Percentiles rank a stretch among this genome's conserved stretches.
Conservation (phyloP, 2,888 invertebrate genomes). For the Acrobasis repandana region DNA sequence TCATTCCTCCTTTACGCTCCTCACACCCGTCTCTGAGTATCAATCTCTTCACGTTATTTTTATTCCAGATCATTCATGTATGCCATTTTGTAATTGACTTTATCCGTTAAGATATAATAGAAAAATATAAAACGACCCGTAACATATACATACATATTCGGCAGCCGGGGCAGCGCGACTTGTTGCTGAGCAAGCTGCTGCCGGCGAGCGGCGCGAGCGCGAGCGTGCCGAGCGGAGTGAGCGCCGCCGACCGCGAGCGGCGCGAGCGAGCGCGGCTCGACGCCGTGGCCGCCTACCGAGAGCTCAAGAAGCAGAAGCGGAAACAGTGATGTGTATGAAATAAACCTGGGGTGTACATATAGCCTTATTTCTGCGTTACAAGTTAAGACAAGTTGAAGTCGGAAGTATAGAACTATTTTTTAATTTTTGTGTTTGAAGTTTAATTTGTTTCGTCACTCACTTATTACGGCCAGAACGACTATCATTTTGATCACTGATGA, state of each 20-base stretch:
- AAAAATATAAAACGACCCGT: too few species aligned
- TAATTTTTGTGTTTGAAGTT: too few species aligned
- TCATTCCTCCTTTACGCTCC: too few species aligned
- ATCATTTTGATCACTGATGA: too few species aligned
- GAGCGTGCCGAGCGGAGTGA: constrained; percentile 20
- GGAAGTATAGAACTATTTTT: neutral
- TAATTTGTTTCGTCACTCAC: neutral
- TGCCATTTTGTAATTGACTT: too few species aligned
- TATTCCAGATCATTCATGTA: too few species aligned
- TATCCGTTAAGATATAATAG: too few species aligned
- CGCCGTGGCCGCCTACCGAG: constrained; percentile 62
- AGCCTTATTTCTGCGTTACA: neutral
- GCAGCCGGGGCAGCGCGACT: constrained; percentile 85
- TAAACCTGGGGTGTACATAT: neutral
- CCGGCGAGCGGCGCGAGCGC: constrained; percentile 23
- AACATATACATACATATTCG: neutral
- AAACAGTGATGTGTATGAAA: neutral
- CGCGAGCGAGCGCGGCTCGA: constrained; percentile 47
- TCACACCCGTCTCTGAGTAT: too few species aligned
- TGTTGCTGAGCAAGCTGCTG: constrained; percentile 71
- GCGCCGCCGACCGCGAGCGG: constrained; percentile 34
- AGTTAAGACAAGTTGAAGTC: too few species aligned
- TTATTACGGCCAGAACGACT: too few species aligned
- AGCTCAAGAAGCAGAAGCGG: constrained; percentile 43
- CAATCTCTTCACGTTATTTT: too few species aligned